Conservation (phyloP, 2,797 vertebrate genomes). For the Takifugu rubripes region DNA sequence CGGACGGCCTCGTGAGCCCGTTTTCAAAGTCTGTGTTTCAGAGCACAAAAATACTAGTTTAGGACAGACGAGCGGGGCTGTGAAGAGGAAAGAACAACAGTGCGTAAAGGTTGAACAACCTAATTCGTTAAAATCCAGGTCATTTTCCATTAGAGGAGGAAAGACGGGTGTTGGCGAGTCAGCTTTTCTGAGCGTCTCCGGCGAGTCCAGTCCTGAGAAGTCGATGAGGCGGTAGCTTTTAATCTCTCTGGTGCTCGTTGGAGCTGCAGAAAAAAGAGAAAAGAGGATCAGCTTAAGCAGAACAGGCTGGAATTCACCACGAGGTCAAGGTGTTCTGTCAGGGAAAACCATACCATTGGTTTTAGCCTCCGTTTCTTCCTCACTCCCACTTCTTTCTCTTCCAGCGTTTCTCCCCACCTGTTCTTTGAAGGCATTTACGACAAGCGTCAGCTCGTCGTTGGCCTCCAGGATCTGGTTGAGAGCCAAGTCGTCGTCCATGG, state of each 20-base stretch:
- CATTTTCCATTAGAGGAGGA: slow-evolving; percentile 32
- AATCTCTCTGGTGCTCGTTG: slow-evolving; percentile 42
- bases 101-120: slow-evolving; percentile 51
- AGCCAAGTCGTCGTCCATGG: slow-evolving; percentile 78
- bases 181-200: slow-evolving; percentile 35
- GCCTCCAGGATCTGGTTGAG: slow-evolving; percentile 82
- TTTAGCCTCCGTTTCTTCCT: slow-evolving; percentile 26
- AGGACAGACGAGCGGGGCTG: neutral
- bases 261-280: slow-evolving; percentile 32
- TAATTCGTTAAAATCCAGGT: slow-evolving; percentile 62
- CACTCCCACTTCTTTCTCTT: slow-evolving; percentile 30
- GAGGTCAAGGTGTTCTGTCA: neutral
- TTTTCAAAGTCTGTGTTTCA: slow-evolving; percentile 43
- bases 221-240: slow-evolving; percentile 84
- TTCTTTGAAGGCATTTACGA: slow-evolving; percentile 73
- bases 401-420: slow-evolving; percentile 16
- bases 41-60: neutral
- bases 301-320: neutral
- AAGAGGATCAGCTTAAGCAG: slow-evolving; percentile 7
- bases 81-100: neutral
- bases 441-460: slow-evolving; percentile 77
- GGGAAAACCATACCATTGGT: slow-evolving; percentile 28
- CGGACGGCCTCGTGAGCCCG: slow-evolving; percentile 18
- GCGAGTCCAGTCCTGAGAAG: slow-evolving; percentile 73
- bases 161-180: slow-evolving; percentile 18